Evolutionary conservation across 2,888 invertebrate genomes (phyloP), one percentile per base, ranked within the genome.

Genomic region (Iselma pallidipennis): DNA sequence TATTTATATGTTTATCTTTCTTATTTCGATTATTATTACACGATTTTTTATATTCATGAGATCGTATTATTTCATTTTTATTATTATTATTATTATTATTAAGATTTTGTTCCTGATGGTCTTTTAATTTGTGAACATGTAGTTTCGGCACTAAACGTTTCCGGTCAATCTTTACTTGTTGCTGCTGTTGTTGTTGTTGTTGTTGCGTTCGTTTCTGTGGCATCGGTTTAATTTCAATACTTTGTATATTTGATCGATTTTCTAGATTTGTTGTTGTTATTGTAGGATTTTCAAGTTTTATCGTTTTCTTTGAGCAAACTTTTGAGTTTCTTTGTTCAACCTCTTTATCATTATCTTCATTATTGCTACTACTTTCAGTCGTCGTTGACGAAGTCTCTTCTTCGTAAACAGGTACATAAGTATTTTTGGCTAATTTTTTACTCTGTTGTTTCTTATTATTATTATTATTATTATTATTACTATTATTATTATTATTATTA

Each of bases 301-400:
- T 42, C 49, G 61, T 9, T 57, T 70, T 68, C 66, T 71, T 67
- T 60, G 69, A 66, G 65, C 70, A 66, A 59, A 52, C 52, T 70
- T 72, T 63, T 52, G 66, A 58, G 57, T 65, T 69, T 66, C 73
- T 71, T 49, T 68, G 66, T 52, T 74, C 67, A 29, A 49, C 51
- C 65, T 70, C 50, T 76, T 82, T 82, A 56, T 81, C 78, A 31
- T 80, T 77, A 64, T 87, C 87, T 60, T 89, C 89, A 57, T 87
- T 85, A 69, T 85, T 83, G 51, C 88, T 89, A 49, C 89, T 89
- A 69, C 88, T 88, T 74, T 89, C 89, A 2, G 89, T 89, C 6
- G 89, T 89, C 2, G 88, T 89, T 0, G 90, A 90, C 7, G 89
- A 89, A 1, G 88, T 87, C 71, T 90, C 90, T 74, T 89, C 89